phyloP scores from a whole-genome alignment of 1,140 invertebrate species.

The Drosophila tristis region DNA sequence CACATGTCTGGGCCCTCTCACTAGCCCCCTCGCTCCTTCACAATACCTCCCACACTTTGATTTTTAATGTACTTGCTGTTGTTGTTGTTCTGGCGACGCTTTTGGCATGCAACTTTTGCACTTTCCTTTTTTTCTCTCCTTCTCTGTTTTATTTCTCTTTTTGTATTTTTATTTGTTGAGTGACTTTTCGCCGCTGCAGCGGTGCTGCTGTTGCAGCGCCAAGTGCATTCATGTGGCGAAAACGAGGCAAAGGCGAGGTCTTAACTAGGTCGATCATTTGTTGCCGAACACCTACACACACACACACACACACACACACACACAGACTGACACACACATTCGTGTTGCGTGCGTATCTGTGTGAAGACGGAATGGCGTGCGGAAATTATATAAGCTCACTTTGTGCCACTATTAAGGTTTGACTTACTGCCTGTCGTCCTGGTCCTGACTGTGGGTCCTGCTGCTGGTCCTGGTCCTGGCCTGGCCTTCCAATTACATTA shows the following conservation, averaged over 20 bases:
- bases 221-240: slow-evolving; percentile 46
- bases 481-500: slow-evolving; percentile 52
- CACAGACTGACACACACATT: not conserved
- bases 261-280: slow-evolving; percentile 69
- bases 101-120: slow-evolving; percentile 60
- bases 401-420: slow-evolving; percentile 56
- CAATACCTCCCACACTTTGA: slow-evolving; percentile 30
- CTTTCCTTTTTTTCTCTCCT: slow-evolving; percentile 43
- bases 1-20: not conserved
- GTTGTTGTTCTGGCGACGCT: slow-evolving; percentile 37
- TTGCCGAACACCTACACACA: slow-evolving; percentile 32
- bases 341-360: slow-evolving; percentile 18
- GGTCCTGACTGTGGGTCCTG: slow-evolving; percentile 13
- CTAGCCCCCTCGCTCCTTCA: not conserved
- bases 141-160: slow-evolving; percentile 3
- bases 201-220: slow-evolving; percentile 32
- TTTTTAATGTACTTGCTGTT: slow-evolving; percentile 22
- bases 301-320: slow-evolving; percentile 2
- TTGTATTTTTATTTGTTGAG: slow-evolving; percentile 24
- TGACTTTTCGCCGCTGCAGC: slow-evolving; percentile 45
- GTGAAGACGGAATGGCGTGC: slow-evolving; percentile 43
- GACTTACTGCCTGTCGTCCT: slow-evolving; percentile 46
- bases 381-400: slow-evolving; percentile 73
- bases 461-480: slow-evolving; percentile 3
- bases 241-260: slow-evolving; percentile 41